These are phyloP conservation scores for Polypterus bichir DNA, from an alignment of 2,113 vertebrate genomes.

Conservation along the genomic window DNA sequence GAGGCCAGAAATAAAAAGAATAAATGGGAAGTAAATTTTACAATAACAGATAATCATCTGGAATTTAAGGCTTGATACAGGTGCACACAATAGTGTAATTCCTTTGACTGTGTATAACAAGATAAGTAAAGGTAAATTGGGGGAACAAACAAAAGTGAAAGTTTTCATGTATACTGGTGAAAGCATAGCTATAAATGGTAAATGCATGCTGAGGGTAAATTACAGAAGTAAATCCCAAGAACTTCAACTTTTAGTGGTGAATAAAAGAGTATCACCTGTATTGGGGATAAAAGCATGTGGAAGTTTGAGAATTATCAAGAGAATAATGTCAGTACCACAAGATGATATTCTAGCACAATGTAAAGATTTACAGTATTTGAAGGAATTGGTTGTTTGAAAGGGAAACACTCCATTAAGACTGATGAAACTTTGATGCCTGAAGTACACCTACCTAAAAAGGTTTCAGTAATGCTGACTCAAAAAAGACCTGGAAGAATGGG, in stretches of 20 bases:
- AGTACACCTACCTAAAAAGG: slow-evolving; percentile 13
- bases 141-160: slow-evolving; percentile 8
- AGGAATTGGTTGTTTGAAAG: slow-evolving; percentile 17
- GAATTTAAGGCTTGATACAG: slow-evolving; percentile 15
- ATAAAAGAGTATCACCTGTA: slow-evolving; percentile 9
- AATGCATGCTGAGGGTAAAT: slow-evolving; percentile 11
- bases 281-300: slow-evolving; percentile 19
- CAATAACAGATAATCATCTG: not conserved
- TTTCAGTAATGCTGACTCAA: slow-evolving; percentile 12
- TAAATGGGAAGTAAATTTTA: slow-evolving; percentile 8
- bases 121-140: slow-evolving; percentile 1
- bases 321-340: slow-evolving; percentile 15
- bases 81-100: slow-evolving; percentile 15
- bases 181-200: slow-evolving; percentile 16
- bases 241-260: not conserved
- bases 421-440: slow-evolving; percentile 7
- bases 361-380: slow-evolving; percentile 17
- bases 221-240: slow-evolving; percentile 6
- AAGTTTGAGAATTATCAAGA: slow-evolving; percentile 13
- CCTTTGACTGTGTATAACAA: slow-evolving; percentile 8
- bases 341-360: slow-evolving; percentile 8
- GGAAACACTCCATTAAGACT: slow-evolving; percentile 10
- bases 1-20: not conserved
- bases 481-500: slow-evolving; percentile 10
- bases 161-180: slow-evolving; percentile 17